These are phyloP conservation scores for Sinodicranocentrus sp. DNA, from an alignment of 2,888 invertebrate species.

Conservation along the genomic window DNA sequence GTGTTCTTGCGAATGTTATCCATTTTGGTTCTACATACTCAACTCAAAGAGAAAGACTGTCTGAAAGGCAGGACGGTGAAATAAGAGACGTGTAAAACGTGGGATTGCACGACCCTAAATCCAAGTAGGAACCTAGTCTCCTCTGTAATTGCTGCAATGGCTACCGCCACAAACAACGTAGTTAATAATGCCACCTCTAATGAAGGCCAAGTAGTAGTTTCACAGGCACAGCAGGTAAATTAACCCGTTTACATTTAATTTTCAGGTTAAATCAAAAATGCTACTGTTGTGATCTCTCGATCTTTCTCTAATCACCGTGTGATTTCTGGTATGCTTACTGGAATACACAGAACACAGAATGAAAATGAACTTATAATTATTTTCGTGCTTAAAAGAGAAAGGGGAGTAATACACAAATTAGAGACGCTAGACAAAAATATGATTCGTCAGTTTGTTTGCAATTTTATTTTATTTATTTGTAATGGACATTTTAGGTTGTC, in stretches of 20 bases:
- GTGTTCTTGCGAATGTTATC: neutral
- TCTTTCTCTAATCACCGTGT: too few relatives aligned
- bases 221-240: constrained; percentile 39
- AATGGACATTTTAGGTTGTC: constrained; percentile 30
- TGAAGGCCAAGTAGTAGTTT: constrained; percentile 49
- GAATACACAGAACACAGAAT: too few relatives aligned
- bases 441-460: neutral
- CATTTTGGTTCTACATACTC: neutral
- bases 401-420: neutral
- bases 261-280: neutral
- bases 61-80: neutral
- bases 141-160: too few relatives aligned
- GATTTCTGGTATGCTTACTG: too few relatives aligned
- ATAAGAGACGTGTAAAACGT: too few relatives aligned
- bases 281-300: neutral
- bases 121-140: too few relatives aligned
- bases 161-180: constrained; percentile 12
- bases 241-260: neutral
- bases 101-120: too few relatives aligned
- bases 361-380: neutral
- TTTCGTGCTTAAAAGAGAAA: neutral
- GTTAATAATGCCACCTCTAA: constrained; percentile 30
- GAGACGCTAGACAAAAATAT: neutral
- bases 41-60: neutral
- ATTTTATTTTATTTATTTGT: neutral